Percentiles rank a stretch among this genome's conserved stretches.
phyloP scores from a whole-genome alignment of 2,113 vertebrate species.

The Lepidothrix coronata region DNA sequence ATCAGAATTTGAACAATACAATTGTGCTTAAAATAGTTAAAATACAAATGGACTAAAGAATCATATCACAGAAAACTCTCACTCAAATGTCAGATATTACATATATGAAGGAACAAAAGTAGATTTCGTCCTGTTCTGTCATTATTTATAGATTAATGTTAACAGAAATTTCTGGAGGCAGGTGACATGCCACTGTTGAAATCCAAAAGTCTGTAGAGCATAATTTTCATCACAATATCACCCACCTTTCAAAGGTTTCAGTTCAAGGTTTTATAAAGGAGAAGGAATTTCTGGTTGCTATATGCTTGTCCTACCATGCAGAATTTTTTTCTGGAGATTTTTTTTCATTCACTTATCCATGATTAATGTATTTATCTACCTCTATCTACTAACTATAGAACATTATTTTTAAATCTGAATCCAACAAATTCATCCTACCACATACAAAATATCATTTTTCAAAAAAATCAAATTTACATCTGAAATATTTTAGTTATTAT shows the following conservation, averaged over 20 bases:
- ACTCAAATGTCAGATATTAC: conserved; percentile 36
- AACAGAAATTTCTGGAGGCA: conserved; percentile 35
- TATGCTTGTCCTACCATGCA: background rate
- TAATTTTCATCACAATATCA: background rate
- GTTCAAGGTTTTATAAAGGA: background rate
- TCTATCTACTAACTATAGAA: background rate
- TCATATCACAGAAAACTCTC: conserved; percentile 20
- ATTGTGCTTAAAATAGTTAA: background rate
- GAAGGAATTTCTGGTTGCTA: background rate
- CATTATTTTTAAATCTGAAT: background rate
- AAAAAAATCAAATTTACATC: background rate
- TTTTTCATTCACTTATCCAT: background rate
- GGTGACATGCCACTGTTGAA: conserved; percentile 27
- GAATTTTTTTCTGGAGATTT: background rate
- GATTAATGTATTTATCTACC: background rate
- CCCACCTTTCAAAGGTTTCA: background rate
- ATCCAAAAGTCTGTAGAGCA: background rate
- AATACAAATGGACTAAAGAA: conserved; percentile 40
- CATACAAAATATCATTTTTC: background rate
- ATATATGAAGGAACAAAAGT: conserved; percentile 10
- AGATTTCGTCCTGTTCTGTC: conserved; percentile 1
- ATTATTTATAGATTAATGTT: conserved; percentile 31
- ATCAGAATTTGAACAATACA: conserved; percentile 51
- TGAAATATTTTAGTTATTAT: background rate
- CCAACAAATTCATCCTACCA: background rate